These are phyloP conservation scores for Drosophila pruinosa DNA, from an alignment of 1,140 invertebrate species.

Conservation along the genomic window DNA sequence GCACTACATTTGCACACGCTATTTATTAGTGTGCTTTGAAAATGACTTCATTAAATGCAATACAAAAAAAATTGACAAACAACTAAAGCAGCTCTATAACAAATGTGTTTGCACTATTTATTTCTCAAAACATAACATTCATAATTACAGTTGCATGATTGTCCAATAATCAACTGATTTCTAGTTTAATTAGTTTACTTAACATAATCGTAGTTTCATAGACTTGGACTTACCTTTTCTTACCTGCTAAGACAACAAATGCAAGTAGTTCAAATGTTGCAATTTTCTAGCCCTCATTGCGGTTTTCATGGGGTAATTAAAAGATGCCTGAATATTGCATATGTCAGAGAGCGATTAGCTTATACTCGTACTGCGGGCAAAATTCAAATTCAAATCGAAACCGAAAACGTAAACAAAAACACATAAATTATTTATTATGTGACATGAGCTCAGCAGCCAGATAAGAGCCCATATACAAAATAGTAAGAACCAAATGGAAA, in stretches of 20 bases:
- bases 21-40: slow-evolving; percentile 36
- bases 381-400: slow-evolving; percentile 46
- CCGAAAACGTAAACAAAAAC: slow-evolving; percentile 71
- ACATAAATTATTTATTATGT: slow-evolving; percentile 57
- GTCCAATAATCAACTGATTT: no score
- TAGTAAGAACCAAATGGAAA: no score
- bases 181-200: no score
- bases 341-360: slow-evolving; percentile 42
- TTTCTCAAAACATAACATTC: no score
- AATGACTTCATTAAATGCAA: slow-evolving; percentile 18
- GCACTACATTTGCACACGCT: neutral
- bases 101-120: no score
- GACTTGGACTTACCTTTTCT: no score
- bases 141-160: no score
- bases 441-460: slow-evolving; percentile 38
- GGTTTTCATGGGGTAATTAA: neutral
- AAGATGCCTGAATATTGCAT: slow-evolving; percentile 12
- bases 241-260: no score
- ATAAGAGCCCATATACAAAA: slow-evolving; percentile 27
- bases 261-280: neutral
- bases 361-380: slow-evolving; percentile 23
- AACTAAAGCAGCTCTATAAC: no score
- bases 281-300: neutral
- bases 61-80: neutral
- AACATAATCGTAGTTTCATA: no score